Evolutionary conservation across 2,797 vertebrate genomes (phyloP), one percentile per base, ranked within the genome.

Genomic region (Myripristis murdjan): DNA sequence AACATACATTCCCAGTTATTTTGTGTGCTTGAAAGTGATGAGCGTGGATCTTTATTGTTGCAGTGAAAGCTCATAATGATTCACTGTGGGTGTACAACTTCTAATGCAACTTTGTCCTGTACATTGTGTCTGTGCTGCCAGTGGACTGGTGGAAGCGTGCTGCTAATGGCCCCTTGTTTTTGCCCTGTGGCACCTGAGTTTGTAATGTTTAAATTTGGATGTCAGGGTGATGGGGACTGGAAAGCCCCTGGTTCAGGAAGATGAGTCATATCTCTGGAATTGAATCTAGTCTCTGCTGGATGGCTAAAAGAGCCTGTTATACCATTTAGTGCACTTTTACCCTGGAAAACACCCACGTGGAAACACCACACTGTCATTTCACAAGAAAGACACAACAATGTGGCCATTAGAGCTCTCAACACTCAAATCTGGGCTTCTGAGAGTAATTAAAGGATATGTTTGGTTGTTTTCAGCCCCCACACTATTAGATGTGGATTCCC

Each of bases 181-280:
- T n/a, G n/a, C 44, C 20, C 43, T 53, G 18, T 0, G 6, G 12
- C 37, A 28, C 26, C 26, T 1, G 54, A 54, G 48, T 22, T 24
- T 58, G 39, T 43, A 15, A 51, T 49, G 26, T 31, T n/a, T 61
- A 2, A 20, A 52, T 73, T 46, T 70, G 37, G 54, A 69, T 60
- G 28, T 52, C 41, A 70, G 18, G 20, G 53, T 64, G 54, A 33
- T 18, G 18, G 49, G 31, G 69, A 52, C 43, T 65, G 67, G 63
- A 63, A 53, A 37, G 70, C 60, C 53, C 47, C 18, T 39, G 41
- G 72, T 43, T 73, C 68, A 58, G 64, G 62, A 48, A 73, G 44
- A 84, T 73, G 52, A 85, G 73, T 66, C 77, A 64, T 61, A 70
- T 60, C 49, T 39, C 57, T 59, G 59, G 54, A 84, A 81, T 82